phyloP scores from a whole-genome alignment of 2,888 invertebrate species.

The Phanerotoma sp. region DNA sequence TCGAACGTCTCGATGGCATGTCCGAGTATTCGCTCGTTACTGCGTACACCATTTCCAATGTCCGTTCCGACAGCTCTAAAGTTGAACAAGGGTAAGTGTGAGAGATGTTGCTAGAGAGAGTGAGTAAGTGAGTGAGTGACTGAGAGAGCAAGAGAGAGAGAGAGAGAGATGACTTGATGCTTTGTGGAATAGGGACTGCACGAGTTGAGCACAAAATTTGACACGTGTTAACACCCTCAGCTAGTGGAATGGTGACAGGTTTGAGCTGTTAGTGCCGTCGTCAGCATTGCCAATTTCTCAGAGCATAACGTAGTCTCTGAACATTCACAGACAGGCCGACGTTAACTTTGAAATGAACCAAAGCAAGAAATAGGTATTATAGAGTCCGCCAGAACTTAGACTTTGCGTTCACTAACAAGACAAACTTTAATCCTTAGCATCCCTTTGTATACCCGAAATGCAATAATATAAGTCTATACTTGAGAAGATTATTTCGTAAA shows the following conservation, averaged over 20 bases:
- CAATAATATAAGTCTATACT: background rate
- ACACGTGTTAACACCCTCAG: constrained; percentile 35
- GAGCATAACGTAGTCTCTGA: constrained; percentile 5
- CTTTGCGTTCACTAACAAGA: background rate
- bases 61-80: constrained; percentile 20
- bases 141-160: constrained; percentile 9
- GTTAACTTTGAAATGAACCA: background rate
- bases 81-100: constrained; percentile 3
- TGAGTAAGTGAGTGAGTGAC: constrained; percentile 14
- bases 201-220: constrained; percentile 37
- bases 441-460: background rate
- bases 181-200: constrained; percentile 24
- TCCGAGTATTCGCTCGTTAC: constrained; percentile 19
- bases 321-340: constrained; percentile 13
- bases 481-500: too few species aligned
- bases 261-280: constrained; percentile 29
- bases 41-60: constrained; percentile 14
- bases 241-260: constrained; percentile 20
- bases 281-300: constrained; percentile 36
- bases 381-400: background rate
- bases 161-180: constrained; percentile 22
- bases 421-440: background rate
- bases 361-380: background rate
- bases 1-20: constrained; percentile 4
- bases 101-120: background rate